Percentiles rank a stretch among this genome's conserved stretches.
Evolutionary conservation across 2,888 invertebrate genomes (phyloP).

Genomic region (Campaea margaritaria): DNA sequence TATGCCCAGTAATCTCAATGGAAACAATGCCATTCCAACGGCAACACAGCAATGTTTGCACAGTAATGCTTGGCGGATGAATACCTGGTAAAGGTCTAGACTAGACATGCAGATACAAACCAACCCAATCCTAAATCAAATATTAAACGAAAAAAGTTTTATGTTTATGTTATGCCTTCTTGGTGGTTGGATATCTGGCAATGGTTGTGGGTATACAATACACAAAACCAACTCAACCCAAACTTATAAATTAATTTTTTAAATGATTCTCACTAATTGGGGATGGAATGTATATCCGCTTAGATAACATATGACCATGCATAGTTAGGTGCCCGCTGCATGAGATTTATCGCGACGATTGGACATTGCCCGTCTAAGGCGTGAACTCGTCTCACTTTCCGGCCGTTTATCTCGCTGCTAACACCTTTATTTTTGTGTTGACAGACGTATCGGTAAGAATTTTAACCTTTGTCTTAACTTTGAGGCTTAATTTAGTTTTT

Average conservation of each 20-base stretch:
- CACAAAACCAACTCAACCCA: not conserved
- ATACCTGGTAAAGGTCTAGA: no score
- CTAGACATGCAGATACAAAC: no score
- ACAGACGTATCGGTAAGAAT: not conserved
- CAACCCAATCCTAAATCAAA: no score
- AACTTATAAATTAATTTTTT: not conserved
- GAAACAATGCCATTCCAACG: no score
- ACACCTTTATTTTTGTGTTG: conserved; percentile 20
- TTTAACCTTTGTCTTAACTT: not conserved
- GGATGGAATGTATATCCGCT: conserved; percentile 32
- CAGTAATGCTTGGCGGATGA: no score
- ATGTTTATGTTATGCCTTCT: no score
- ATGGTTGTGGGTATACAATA: no score
- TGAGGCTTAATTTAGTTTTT: no score
- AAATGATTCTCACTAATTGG: conserved; percentile 36
- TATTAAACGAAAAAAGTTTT: no score
- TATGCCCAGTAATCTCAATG: no score
- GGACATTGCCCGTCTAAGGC: conserved; percentile 47
- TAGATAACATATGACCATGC: conserved; percentile 38
- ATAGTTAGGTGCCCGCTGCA: conserved; percentile 34
- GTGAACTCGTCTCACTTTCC: conserved; percentile 34
- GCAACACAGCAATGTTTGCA: no score
- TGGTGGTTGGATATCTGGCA: no score
- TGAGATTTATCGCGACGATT: conserved; percentile 42
- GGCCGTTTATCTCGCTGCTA: conserved; percentile 29